These are phyloP conservation scores for pig (Sus scrofa) DNA, from an alignment of 2,113 vertebrate genomes.

Conservation along the genomic window DNA sequence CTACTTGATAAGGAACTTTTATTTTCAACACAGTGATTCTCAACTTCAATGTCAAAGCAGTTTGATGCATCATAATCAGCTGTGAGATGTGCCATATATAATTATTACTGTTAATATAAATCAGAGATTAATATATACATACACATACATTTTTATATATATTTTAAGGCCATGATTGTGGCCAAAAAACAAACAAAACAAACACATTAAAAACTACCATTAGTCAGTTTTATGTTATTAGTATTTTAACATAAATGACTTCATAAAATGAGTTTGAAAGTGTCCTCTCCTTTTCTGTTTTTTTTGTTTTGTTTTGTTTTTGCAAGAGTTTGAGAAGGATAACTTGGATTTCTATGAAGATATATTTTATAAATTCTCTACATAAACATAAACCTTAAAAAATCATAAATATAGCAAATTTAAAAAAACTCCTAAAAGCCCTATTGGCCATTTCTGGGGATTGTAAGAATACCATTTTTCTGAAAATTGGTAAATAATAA, in stretches of 20 bases:
- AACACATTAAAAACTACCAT: no score
- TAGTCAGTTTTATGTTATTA: no score
- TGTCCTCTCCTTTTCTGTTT: no score
- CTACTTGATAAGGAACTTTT: slow-evolving; percentile 35
- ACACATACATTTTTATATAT: no score
- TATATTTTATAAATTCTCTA: no score
- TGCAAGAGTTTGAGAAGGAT: no score
- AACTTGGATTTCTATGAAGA: no score
- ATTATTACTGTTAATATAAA: slow-evolving; percentile 54
- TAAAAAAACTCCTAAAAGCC: not conserved
- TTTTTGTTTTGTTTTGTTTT: no score
- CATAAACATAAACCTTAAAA: not conserved
- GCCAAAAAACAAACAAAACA: no score
- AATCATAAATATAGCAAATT: not conserved
- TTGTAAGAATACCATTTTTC: not conserved
- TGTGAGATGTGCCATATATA: slow-evolving; percentile 24
- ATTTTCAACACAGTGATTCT: slow-evolving; percentile 47
- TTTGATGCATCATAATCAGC: slow-evolving; percentile 36
- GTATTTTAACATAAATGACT: no score
- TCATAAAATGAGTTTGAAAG: no score
- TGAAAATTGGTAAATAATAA: slow-evolving; percentile 18
- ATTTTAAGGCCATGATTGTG: no score
- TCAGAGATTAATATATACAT: not conserved
- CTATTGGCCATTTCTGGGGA: not conserved
- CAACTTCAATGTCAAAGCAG: slow-evolving; percentile 22